phyloP scores from a whole-genome alignment of 37 sponge, comb jelly and placozoan genomes.

The Chondrilla cf. caribensis region DNA sequence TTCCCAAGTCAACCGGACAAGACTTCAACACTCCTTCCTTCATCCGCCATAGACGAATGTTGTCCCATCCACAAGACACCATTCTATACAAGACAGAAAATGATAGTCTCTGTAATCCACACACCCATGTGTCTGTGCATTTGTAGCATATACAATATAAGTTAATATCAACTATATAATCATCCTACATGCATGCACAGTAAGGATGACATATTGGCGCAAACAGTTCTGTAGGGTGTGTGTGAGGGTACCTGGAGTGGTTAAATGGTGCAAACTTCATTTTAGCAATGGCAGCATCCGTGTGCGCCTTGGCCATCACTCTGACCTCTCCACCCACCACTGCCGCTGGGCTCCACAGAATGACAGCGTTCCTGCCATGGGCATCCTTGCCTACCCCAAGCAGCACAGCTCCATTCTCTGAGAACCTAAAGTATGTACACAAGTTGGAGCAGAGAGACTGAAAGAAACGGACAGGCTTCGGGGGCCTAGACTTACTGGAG shows the following conservation, averaged over 20 bases:
- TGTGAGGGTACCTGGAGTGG: slow-evolving; percentile 79
- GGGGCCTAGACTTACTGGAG: slow-evolving; percentile 48
- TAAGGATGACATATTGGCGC: too few relatives aligned
- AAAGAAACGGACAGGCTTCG: background rate
- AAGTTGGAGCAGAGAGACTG: background rate
- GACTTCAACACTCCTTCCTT: slow-evolving; percentile 53
- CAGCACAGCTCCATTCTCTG: slow-evolving; percentile 65
- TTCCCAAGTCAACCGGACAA: slow-evolving; percentile 74
- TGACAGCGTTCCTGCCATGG: slow-evolving; percentile 55
- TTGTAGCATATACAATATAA: too few relatives aligned
- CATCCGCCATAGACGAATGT: slow-evolving; percentile 84
- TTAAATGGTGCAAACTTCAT: slow-evolving; percentile 79
- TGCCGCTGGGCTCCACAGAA: slow-evolving; percentile 58
- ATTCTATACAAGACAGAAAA: slow-evolving; percentile 38
- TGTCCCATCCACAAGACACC: slow-evolving; percentile 87
- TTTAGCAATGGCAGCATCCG: slow-evolving; percentile 56
- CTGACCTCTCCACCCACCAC: slow-evolving; percentile 35
- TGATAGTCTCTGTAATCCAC: background rate
- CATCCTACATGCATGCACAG: too few relatives aligned
- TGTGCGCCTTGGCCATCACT: slow-evolving; percentile 62
- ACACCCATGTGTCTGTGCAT: background rate
- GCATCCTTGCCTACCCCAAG: slow-evolving; percentile 69
- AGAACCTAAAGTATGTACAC: slow-evolving; percentile 48
- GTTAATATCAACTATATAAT: too few relatives aligned
- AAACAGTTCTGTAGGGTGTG: too few relatives aligned